phyloP scores from a whole-genome alignment of 2,797 vertebrate species.

The Acipenser transmontanus region DNA sequence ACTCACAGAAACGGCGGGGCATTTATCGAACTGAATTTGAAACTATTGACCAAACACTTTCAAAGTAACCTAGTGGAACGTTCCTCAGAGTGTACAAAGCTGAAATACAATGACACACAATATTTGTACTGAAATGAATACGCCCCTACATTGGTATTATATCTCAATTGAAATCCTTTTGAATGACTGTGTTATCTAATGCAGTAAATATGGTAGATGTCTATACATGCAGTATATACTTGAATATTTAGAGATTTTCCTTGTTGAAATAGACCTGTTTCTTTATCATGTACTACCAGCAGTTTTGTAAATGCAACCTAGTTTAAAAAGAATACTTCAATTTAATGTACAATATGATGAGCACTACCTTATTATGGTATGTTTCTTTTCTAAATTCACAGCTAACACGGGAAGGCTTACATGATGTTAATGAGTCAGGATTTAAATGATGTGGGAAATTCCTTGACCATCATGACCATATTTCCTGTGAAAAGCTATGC shows the following conservation, averaged over 20 bases:
- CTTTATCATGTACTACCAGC: conserved; percentile 4
- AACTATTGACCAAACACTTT: background rate
- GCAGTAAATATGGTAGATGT: conserved; percentile 1
- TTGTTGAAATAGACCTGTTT: conserved; percentile 2
- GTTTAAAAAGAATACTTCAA: background rate
- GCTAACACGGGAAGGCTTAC: background rate
- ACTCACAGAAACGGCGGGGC: background rate
- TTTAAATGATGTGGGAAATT: background rate
- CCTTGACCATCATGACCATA: background rate
- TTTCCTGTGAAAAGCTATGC: no score
- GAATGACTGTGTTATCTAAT: conserved; percentile 10
- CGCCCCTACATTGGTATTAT: conserved; percentile 4
- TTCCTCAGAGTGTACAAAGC: background rate
- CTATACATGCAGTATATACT: conserved; percentile 2
- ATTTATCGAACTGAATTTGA: background rate
- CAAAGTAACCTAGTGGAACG: background rate
- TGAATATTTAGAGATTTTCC: conserved; percentile 12
- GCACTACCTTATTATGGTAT: conserved; percentile 2
- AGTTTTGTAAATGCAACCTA: conserved; percentile 9
- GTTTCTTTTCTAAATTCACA: background rate
- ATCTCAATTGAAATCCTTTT: background rate
- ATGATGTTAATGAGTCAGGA: background rate
- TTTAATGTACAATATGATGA: background rate
- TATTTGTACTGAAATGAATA: background rate
- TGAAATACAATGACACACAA: background rate